These are phyloP conservation scores for Clistopyga incitator DNA, from an alignment of 2,888 invertebrate species.

Conservation along the genomic window DNA sequence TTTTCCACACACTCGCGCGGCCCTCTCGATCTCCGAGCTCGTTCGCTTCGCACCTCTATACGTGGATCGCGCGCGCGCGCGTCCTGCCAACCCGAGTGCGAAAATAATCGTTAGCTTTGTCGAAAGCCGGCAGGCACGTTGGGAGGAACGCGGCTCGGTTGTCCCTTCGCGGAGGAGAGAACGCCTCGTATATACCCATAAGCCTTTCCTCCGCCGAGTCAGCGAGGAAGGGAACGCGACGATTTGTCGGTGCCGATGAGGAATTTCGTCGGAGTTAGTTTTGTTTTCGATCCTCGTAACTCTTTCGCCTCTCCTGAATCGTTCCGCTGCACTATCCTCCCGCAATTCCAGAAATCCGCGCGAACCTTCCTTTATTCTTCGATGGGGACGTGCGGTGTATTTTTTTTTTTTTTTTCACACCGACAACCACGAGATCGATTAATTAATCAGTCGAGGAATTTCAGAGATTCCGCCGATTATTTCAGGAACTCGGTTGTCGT, in stretches of 20 bases:
- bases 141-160: conserved; percentile 64
- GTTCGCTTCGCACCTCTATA: conserved; percentile 42
- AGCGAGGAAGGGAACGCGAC: conserved; percentile 53
- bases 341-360: conserved; percentile 25
- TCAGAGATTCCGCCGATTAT: conserved; percentile 52
- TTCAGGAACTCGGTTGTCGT: conserved; percentile 21
- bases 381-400: conserved; percentile 27
- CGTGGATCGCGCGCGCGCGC: conserved; percentile 44
- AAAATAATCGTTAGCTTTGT: conserved; percentile 80
- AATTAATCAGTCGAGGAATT: conserved; percentile 59
- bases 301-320: conserved; percentile 43
- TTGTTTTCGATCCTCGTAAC: conserved; percentile 68
- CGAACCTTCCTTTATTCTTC: conserved; percentile 30
- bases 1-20: conserved; percentile 9
- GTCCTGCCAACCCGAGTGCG: conserved; percentile 72
- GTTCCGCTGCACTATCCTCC: conserved; percentile 14
- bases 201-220: background rate
- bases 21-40: conserved; percentile 35
- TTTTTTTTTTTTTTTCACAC: conserved; percentile 17
- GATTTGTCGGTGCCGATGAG: conserved; percentile 71
- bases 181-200: conserved; percentile 29
- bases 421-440: conserved; percentile 49
- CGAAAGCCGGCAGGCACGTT: conserved; percentile 72
- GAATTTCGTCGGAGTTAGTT: conserved; percentile 70
- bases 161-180: conserved; percentile 53